A percentile compares a stretch with the other conserved stretches of the same genome.
phyloP scores from a whole-genome alignment of 2,113 vertebrate genomes.

The Limnothrissa miodon region DNA sequence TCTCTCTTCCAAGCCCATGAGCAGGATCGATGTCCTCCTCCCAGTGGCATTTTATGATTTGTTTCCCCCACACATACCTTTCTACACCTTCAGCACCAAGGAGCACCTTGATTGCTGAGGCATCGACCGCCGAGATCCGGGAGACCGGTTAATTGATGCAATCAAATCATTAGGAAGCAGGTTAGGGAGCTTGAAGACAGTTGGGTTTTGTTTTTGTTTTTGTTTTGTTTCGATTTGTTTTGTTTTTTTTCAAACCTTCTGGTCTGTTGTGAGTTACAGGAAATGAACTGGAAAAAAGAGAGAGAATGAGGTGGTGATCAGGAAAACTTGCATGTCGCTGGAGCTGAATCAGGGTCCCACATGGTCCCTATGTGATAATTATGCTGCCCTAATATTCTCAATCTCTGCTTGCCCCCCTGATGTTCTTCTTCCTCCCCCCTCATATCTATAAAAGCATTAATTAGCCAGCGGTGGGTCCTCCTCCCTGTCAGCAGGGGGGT shows the following conservation, averaged over 20 bases:
- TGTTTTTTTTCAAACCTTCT: too few species aligned
- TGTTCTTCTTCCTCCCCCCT: background rate
- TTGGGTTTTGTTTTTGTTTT: background rate
- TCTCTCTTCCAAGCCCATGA: background rate
- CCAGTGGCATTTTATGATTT: background rate
- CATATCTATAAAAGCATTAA: constrained; percentile 1
- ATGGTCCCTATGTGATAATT: too few species aligned
- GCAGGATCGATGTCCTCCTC: background rate
- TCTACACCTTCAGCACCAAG: background rate
- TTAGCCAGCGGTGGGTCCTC: constrained; percentile 6
- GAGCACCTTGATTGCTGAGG: background rate
- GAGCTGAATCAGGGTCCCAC: too few species aligned
- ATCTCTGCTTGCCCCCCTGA: constrained; percentile 8
- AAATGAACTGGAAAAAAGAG: too few species aligned
- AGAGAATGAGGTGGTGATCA: too few species aligned
- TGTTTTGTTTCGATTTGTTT: too few species aligned
- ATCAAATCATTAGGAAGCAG: constrained; percentile 27
- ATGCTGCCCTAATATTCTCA: too few species aligned
- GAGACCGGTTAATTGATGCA: background rate
- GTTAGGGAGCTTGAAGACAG: constrained; percentile 7
- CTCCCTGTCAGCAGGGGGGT: background rate
- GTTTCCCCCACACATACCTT: background rate
- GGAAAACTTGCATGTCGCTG: too few species aligned
- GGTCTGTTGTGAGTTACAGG: too few species aligned
- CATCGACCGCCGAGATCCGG: background rate